phyloP scores from a whole-genome alignment of 2,888 invertebrate species.

The Vanessa cardui region DNA sequence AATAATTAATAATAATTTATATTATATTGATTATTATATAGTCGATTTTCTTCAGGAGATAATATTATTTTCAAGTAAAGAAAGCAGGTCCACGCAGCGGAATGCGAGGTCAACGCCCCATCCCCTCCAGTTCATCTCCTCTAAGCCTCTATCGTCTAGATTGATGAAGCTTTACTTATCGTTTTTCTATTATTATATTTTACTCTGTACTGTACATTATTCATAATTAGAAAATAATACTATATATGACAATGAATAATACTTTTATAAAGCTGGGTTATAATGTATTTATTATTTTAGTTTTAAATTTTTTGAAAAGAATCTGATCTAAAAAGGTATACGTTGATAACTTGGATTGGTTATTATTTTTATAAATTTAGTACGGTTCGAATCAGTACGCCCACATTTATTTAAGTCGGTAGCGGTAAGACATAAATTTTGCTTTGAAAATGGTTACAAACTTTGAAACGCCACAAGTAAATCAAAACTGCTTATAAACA shows the following conservation, averaged over 20 bases:
- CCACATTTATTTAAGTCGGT: conserved; percentile 74
- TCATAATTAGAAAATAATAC: conserved; percentile 2
- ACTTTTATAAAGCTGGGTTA: too few relatives aligned
- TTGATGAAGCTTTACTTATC: conserved; percentile 68
- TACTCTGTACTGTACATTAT: conserved; percentile 17
- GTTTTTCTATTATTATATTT: conserved; percentile 44
- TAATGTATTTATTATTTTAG: too few relatives aligned
- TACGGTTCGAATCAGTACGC: conserved; percentile 49
- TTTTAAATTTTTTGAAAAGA: too few relatives aligned
- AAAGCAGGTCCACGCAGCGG: conserved; percentile 76
- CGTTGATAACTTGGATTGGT: background rate
- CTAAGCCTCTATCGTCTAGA: conserved; percentile 75
- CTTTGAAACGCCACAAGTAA: conserved; percentile 66
- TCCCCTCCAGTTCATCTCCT: conserved; percentile 60
- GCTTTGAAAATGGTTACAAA: conserved; percentile 67
- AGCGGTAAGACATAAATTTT: conserved; percentile 75
- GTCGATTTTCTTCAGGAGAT: conserved; percentile 21
- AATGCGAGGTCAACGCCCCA: conserved; percentile 79
- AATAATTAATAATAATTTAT: background rate
- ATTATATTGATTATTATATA: background rate
- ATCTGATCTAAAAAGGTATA: too few relatives aligned
- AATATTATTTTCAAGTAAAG: conserved; percentile 57
- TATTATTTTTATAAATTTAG: conserved; percentile 6
- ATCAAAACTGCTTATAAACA: conserved; percentile 77
- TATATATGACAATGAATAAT: too few relatives aligned